phyloP scores from a whole-genome alignment of 2,113 vertebrate genomes.

The Heterotis niloticus region DNA sequence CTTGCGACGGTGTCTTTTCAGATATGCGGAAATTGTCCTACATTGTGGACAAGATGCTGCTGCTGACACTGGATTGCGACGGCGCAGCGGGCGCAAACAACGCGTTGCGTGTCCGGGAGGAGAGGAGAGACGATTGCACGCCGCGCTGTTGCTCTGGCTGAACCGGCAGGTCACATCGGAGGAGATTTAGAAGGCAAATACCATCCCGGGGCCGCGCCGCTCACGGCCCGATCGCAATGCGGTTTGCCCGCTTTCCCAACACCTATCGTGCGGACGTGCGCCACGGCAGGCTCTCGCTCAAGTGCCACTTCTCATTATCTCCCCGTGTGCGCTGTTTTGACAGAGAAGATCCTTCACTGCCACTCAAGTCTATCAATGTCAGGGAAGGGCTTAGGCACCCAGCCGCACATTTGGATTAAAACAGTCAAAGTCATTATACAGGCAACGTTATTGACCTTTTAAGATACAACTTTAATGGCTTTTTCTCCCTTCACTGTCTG shows the following conservation, averaged over 20 bases:
- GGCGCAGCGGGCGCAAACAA: slow-evolving; percentile 73
- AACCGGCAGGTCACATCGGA: slow-evolving; percentile 72
- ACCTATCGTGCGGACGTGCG: slow-evolving; percentile 64
- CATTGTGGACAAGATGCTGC: slow-evolving; percentile 91
- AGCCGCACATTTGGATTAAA: slow-evolving; percentile 74
- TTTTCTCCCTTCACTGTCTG: slow-evolving; percentile 41
- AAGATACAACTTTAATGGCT: slow-evolving; percentile 62
- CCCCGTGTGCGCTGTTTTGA: slow-evolving; percentile 67
- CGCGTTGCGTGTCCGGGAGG: slow-evolving; percentile 65
- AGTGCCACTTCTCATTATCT: slow-evolving; percentile 76
- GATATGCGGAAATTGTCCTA: slow-evolving; percentile 93
- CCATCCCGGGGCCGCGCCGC: slow-evolving; percentile 40
- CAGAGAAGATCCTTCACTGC: slow-evolving; percentile 70
- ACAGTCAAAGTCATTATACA: slow-evolving; percentile 68
- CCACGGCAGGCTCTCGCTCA: slow-evolving; percentile 61
- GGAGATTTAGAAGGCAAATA: slow-evolving; percentile 54
- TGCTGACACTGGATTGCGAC: slow-evolving; percentile 74
- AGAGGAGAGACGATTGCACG: slow-evolving; percentile 81
- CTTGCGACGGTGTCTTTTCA: slow-evolving; percentile 84
- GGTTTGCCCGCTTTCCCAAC: slow-evolving; percentile 64
- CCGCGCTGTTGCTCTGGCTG: slow-evolving; percentile 63
- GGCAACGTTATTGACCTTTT: slow-evolving; percentile 66
- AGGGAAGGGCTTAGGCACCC: slow-evolving; percentile 66
- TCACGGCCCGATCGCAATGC: slow-evolving; percentile 64
- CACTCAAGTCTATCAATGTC: slow-evolving; percentile 82